Percentiles rank a stretch among this genome's conserved stretches.
Evolutionary conservation across 1,140 invertebrate species (phyloP).

Genomic region (Caenorhabditis elegans): DNA sequence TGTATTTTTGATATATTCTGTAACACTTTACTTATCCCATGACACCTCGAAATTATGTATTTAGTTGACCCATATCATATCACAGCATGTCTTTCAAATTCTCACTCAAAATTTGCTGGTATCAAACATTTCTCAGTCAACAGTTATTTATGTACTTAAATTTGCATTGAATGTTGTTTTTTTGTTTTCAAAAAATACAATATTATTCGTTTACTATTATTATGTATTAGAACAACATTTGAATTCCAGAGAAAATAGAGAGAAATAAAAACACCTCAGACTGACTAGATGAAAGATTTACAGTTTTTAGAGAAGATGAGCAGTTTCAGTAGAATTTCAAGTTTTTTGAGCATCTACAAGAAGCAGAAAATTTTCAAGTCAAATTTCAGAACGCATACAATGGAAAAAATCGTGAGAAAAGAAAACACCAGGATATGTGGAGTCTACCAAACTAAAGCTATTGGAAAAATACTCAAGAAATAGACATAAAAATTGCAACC

Average conservation of each 20-base stretch:
- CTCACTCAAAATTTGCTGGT: neutral
- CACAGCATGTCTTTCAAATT: neutral
- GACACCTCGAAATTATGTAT: too few relatives aligned
- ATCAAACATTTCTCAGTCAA: neutral
- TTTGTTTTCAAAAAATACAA: too few relatives aligned
- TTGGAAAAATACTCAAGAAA: neutral
- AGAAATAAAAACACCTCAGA: neutral
- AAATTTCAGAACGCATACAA: neutral
- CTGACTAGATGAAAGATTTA: constrained; percentile 3
- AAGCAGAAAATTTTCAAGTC: neutral
- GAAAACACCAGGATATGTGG: neutral
- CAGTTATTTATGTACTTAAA: neutral
- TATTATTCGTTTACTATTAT: neutral
- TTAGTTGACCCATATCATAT: neutral
- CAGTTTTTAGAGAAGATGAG: neutral
- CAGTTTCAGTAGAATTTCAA: neutral
- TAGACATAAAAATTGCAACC: neutral
- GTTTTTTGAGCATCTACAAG: too few relatives aligned
- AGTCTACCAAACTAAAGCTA: constrained; percentile 21
- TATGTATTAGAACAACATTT: neutral
- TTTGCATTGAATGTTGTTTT: too few relatives aligned
- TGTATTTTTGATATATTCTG: neutral
- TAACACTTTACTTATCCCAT: neutral
- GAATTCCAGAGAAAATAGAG: neutral
- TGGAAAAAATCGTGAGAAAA: neutral